Conservation (phyloP, 2,888 invertebrate species). For the Dermolepida albohirtum region DNA sequence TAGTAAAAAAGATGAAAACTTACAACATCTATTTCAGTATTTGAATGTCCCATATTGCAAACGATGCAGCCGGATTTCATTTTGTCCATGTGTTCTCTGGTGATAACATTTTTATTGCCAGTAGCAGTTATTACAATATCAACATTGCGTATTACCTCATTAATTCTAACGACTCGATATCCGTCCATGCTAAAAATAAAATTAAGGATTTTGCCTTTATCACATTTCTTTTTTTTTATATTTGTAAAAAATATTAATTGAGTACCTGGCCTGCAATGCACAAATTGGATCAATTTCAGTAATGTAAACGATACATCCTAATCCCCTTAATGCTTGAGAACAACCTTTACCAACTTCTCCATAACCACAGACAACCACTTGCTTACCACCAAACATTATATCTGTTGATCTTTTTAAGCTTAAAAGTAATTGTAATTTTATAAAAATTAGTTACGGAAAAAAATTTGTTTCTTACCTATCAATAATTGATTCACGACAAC, state of each 20-base stretch:
- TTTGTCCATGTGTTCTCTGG: constrained; percentile 94
- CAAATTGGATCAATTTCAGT: constrained; percentile 99
- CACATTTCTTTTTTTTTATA: constrained; percentile 1
- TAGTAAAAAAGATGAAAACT: constrained; percentile 59
- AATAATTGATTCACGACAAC: constrained; percentile 92
- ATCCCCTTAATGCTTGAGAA: constrained; percentile 92
- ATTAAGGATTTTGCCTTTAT: constrained; percentile 11
- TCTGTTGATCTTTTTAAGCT: constrained; percentile 88
- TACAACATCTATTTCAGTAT: constrained; percentile 95
- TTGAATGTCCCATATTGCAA: constrained; percentile 98
- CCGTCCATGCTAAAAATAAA: constrained; percentile 87
- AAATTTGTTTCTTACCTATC: constrained; percentile 71
- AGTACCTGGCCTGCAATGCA: constrained; percentile 91
- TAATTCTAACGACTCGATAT: constrained; percentile 92
- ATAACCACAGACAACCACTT: constrained; percentile 95
- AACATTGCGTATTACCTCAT: constrained; percentile 92
- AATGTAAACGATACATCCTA: constrained; percentile 92
- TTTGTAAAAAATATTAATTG: constrained; percentile 25
- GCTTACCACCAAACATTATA: constrained; percentile 98
- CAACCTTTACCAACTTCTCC: constrained; percentile 98
- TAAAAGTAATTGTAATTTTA: constrained; percentile 38
- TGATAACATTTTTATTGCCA: constrained; percentile 96
- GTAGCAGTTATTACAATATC: constrained; percentile 98
- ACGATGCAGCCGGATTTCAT: constrained; percentile 96
- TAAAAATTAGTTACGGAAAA: constrained; percentile 6